A percentile compares a stretch with the other conserved stretches of the same genome.
These are phyloP conservation scores for Antechinus flavipes DNA, from an alignment of 2,113 vertebrate species.

Conservation along the genomic window DNA sequence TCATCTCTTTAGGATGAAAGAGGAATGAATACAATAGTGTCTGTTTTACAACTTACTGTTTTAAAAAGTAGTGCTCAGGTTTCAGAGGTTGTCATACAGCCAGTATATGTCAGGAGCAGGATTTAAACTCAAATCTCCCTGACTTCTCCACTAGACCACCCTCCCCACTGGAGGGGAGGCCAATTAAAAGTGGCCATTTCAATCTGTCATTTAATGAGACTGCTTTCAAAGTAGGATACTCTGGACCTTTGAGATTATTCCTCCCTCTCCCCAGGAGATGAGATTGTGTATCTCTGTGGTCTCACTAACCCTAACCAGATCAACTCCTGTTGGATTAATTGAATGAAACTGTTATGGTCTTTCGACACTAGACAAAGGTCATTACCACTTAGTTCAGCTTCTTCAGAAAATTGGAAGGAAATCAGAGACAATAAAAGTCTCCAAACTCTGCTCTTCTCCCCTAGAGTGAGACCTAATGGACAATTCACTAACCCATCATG, in stretches of 20 bases:
- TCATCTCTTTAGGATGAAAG: neutral
- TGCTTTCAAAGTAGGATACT: neutral
- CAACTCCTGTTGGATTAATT: neutral
- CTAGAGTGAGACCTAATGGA: neutral
- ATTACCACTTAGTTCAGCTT: neutral
- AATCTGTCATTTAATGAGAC: neutral
- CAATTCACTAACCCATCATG: neutral
- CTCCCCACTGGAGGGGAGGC: neutral
- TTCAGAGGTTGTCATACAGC: neutral
- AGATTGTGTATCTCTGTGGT: neutral
- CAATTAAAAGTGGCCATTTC: neutral
- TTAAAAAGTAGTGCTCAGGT: neutral
- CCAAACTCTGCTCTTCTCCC: neutral
- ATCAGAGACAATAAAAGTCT: neutral
- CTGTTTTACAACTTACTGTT: neutral
- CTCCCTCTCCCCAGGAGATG: neutral
- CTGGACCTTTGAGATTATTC: neutral
- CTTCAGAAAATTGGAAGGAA: neutral
- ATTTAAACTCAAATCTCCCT: neutral
- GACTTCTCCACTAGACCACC: neutral
- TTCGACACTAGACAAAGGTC: neutral
- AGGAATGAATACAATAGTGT: neutral
- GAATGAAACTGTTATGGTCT: neutral
- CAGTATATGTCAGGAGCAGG: neutral
- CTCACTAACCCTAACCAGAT: neutral